phyloP scores from a whole-genome alignment of 2,797 vertebrate species.

The Macropus fuliginosus region DNA sequence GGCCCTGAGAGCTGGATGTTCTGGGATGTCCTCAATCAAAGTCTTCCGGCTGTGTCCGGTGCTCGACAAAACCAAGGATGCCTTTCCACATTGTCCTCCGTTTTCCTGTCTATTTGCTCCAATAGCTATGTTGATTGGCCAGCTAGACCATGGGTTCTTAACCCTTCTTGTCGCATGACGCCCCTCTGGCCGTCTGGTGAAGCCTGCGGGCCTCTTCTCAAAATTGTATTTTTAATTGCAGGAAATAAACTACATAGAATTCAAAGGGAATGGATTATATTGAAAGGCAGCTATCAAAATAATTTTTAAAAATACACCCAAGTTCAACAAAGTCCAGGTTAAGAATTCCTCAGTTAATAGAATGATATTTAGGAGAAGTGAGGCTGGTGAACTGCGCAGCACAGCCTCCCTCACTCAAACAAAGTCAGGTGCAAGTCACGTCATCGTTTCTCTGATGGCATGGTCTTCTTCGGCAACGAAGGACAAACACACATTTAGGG shows the following conservation, averaged over 20 bases:
- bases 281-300: not conserved
- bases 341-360: not conserved
- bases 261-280: not conserved
- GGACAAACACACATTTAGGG: not conserved
- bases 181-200: not conserved
- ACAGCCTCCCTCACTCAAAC: no score
- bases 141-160: not conserved
- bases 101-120: not conserved
- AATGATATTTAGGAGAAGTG: not conserved
- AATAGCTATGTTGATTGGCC: not conserved
- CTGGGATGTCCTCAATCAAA: not conserved
- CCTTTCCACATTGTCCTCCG: not conserved
- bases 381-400: no score
- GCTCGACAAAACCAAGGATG: not conserved
- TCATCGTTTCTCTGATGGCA: no score
- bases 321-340: not conserved
- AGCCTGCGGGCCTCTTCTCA: not conserved
- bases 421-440: no score
- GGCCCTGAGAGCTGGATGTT: not conserved
- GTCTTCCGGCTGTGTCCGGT: not conserved
- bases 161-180: not conserved
- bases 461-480: no score
- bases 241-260: not conserved
- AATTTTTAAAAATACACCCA: not conserved
- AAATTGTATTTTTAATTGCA: not conserved